Conservation (phyloP, 1,140 invertebrate species). For the Dinoponera quadriceps region DNA sequence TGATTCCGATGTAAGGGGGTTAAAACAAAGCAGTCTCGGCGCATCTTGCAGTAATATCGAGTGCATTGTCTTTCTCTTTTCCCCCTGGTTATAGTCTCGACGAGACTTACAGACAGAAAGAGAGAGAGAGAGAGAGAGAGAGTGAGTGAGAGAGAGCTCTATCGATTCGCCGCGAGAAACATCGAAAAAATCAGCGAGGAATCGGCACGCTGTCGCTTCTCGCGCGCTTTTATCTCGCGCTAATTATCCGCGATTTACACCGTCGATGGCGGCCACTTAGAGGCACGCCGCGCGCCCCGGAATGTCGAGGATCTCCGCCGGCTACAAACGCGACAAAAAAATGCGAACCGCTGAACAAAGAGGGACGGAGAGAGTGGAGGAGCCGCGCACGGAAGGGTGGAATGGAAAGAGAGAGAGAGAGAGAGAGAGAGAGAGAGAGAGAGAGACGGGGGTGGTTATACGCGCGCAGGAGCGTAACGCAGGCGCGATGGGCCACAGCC, state of each 20-base stretch:
- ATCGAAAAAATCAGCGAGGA: conserved; percentile 19
- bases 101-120: too few relatives aligned
- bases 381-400: too few relatives aligned
- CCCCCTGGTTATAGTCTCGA: too few relatives aligned
- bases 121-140: too few relatives aligned
- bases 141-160: background rate
- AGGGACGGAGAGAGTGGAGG: conserved; percentile 10
- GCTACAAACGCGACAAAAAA: conserved; percentile 45
- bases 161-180: background rate
- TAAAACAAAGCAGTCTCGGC: too few relatives aligned
- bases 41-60: too few relatives aligned
- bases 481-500: conserved; percentile 76
- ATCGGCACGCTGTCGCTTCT: background rate
- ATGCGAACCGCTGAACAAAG: conserved; percentile 44
- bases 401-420: background rate
- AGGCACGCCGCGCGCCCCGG: conserved; percentile 11
- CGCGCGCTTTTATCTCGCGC: conserved; percentile 4
- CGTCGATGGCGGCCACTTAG: conserved; percentile 44
- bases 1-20: too few relatives aligned
- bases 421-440: conserved; percentile 19
- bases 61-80: too few relatives aligned
- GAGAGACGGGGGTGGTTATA: conserved; percentile 64
- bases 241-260: conserved; percentile 33
- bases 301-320: conserved; percentile 39
- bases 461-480: conserved; percentile 79